A percentile compares a stretch with the other conserved stretches of the same genome.
Evolutionary conservation across 2,797 vertebrate species (phyloP).

Genomic region (Heterohyrax brucei): DNA sequence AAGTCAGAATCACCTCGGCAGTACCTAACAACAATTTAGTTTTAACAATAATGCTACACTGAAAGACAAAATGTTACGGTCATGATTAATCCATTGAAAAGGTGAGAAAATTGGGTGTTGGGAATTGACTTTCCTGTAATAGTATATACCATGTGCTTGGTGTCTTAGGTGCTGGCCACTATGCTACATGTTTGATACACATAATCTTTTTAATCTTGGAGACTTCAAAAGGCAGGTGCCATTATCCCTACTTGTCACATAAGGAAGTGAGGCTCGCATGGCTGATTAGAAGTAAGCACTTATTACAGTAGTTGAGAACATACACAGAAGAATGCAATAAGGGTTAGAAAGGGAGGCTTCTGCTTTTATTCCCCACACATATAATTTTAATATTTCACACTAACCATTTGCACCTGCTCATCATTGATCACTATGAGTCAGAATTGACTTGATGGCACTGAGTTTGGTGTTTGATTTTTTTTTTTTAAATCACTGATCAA

Average conservation of each 20-base stretch:
- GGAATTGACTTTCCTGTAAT: background rate
- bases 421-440: no score
- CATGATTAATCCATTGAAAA: conserved; percentile 23
- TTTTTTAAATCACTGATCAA: no score
- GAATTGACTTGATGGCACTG: no score
- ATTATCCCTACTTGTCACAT: conserved; percentile 3
- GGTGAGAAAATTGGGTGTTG: conserved; percentile 5
- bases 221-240: background rate
- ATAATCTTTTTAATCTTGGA: conserved; percentile 34
- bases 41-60: background rate
- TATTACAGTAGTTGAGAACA: background rate
- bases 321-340: background rate
- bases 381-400: conserved; percentile 55
- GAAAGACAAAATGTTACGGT: background rate
- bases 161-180: background rate
- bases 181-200: conserved; percentile 9
- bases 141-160: background rate
- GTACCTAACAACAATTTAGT: no score
- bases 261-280: background rate
- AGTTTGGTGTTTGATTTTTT: no score
- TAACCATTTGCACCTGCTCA: background rate
- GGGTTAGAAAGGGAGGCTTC: background rate
- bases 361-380: background rate
- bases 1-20: no score
- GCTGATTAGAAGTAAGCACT: conserved; percentile 7